These are phyloP conservation scores for Lordiphosa collinella DNA, from an alignment of 1,140 invertebrate genomes.

Conservation along the genomic window DNA sequence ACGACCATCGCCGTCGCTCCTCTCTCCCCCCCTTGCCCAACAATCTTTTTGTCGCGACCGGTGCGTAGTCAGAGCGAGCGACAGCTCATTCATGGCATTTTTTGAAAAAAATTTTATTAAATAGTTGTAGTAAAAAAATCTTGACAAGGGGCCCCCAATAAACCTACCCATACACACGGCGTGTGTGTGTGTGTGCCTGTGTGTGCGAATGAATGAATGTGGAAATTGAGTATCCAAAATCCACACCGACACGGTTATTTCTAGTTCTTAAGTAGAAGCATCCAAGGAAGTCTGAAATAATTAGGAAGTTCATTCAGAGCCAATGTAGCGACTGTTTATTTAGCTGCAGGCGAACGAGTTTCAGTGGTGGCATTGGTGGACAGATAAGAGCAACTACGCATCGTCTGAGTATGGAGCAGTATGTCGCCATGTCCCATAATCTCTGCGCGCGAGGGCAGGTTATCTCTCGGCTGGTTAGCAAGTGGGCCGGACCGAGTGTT, in stretches of 20 bases:
- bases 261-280: constrained; percentile 30
- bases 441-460: constrained; percentile 28
- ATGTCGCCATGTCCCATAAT: constrained; percentile 39
- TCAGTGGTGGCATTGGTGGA: constrained; percentile 29
- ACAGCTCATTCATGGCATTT: constrained; percentile 28
- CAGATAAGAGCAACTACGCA: constrained; percentile 33
- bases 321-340: constrained; percentile 18
- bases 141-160: constrained; percentile 39
- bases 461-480: constrained; percentile 14
- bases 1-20: background rate
- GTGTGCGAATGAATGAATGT: constrained; percentile 42
- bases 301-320: constrained; percentile 44
- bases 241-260: constrained; percentile 46
- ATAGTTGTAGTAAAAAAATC: constrained; percentile 55
- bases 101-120: constrained; percentile 21
- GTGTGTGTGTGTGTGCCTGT: constrained; percentile 1
- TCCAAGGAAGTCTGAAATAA: constrained; percentile 23
- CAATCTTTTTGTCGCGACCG: background rate
- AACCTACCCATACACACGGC: constrained; percentile 12
- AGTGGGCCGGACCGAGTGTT: constrained; percentile 28
- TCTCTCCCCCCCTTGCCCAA: background rate
- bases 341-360: constrained; percentile 18
- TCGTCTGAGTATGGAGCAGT: constrained; percentile 7
- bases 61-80: constrained; percentile 7
- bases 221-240: constrained; percentile 19